These are phyloP conservation scores for Xenopus tropicalis DNA, from an alignment of 2,113 vertebrate species.

Conservation along the genomic window UCB_Xtro_10.0 CM004444.2:3099001-3099500, in stretches of 20 bases:
- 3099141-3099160: too few species aligned
- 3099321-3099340: slow-evolving; percentile 96
- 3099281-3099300: too few species aligned
- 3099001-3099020: slow-evolving; percentile 91
- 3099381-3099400: slow-evolving; percentile 80
- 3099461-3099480: slow-evolving; percentile 51
- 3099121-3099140: too few species aligned
- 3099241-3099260: too few species aligned
- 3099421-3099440: slow-evolving; percentile 66
- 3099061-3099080: slow-evolving; percentile 92
- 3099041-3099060: slow-evolving; percentile 89
- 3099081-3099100: slow-evolving; percentile 72
- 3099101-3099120: not conserved
- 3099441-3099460: slow-evolving; percentile 59
- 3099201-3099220: too few species aligned
- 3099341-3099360: slow-evolving; percentile 87
- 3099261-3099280: too few species aligned
- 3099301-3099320: not conserved
- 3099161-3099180: too few species aligned
- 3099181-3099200: too few species aligned
- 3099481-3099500: slow-evolving; percentile 9
- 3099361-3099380: slow-evolving; percentile 80
- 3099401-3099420: slow-evolving; percentile 79
- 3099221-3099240: too few species aligned
- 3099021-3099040: slow-evolving; percentile 78